Evolutionary conservation across 2,888 invertebrate species (phyloP).

Genomic region (Nomada ferruginata): DNA sequence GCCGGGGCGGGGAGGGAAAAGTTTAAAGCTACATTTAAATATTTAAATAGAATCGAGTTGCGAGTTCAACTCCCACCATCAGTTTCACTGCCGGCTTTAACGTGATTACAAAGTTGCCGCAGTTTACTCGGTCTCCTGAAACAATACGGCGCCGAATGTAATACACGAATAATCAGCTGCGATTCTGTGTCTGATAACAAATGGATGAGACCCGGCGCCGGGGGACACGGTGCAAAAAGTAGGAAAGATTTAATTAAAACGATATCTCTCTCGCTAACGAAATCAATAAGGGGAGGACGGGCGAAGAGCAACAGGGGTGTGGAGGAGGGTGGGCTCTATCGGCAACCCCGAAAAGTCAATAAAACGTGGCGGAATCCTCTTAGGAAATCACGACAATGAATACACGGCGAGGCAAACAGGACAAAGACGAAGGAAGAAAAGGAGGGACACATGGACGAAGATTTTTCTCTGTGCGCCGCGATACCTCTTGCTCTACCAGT

Average conservation of each 20-base stretch:
- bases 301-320: not conserved
- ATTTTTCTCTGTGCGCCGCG: constrained; percentile 21
- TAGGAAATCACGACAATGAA: constrained; percentile 41
- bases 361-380: constrained; percentile 19
- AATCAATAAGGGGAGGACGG: constrained; percentile 2
- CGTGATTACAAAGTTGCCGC: constrained; percentile 54
- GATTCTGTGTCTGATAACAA: constrained; percentile 12
- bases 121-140: constrained; percentile 36
- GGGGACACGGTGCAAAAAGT: not conserved
- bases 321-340: not conserved
- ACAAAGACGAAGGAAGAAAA: not conserved
- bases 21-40: constrained; percentile 51
- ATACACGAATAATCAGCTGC: constrained; percentile 39
- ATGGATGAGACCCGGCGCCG: not conserved
- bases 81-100: constrained; percentile 51
- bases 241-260: constrained; percentile 26
- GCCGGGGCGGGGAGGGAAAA: not conserved
- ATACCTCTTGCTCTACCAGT: constrained; percentile 29
- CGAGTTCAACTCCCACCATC: constrained; percentile 46
- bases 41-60: constrained; percentile 55
- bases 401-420: not conserved
- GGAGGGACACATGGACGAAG: not conserved
- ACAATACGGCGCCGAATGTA: constrained; percentile 42
- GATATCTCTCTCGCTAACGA: constrained; percentile 25
- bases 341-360: constrained; percentile 12